Base-by-base conservation (phyloP, 35 echinoderm and acorn worm species). In the Patiria miniata region DNA sequence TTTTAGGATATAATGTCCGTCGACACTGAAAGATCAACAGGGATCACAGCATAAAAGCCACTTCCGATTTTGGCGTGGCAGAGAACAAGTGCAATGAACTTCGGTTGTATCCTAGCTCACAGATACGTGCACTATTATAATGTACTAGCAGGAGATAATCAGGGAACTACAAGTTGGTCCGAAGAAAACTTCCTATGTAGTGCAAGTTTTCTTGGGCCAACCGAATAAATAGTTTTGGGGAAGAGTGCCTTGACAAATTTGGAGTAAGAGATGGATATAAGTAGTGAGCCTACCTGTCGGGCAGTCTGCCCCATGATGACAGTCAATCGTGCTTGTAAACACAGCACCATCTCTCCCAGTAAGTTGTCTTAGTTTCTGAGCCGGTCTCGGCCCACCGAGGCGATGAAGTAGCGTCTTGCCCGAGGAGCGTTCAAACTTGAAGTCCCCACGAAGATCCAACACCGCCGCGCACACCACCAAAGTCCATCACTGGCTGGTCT, bases 1-100 rank as follows among this genome's bases (percentile, higher is more conserved):
- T n/a, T n/a, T n/a, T n/a, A 73, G 65, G 65, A 73, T 73, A 36
- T n/a, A n/a, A n/a, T 73, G 65, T 73, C 65, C 65, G 19, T 73
- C 65, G 14, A 32, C 65, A 73, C 65, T 14, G 26, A 34, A 73
- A 73, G 23, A 73, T 26, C 65, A 73, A 73, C 34, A 73, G 19
- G 65, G 26, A 73, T 47, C 42, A 47, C 12, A 47, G 42, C 42
- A 47, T 47, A 47, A 6, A 47, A 47, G 14, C 34, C 10, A 73
- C 15, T 73, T 73, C 65, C 22, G 65, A 10, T 73, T 73, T 73
- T 73, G 58, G 8, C 21, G 14, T 73, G 23, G 14, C n/a, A 73
- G 29, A 30, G 26, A 30, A 36, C 65, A 73, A 73, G 65, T 73
- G 15, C 65, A 73, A 23, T 73, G 65, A 73, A 73, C 65, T 36